Evolutionary conservation across 1,140 invertebrate species (phyloP), one percentile per base, ranked within the genome.

Genomic region (Drosophila willistoni): DNA sequence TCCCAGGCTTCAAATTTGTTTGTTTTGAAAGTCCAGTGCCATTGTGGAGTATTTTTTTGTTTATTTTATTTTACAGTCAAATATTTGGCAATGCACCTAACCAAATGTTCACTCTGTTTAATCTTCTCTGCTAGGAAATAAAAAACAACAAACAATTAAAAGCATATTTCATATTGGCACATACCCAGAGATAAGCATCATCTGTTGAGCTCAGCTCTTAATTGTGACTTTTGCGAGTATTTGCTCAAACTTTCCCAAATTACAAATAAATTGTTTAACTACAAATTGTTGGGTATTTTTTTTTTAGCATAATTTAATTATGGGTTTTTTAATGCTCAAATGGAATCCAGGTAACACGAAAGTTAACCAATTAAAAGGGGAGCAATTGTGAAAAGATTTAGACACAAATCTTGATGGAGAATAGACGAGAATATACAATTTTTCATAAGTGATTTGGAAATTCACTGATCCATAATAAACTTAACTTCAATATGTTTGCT

Each of bases 21-120:
- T 34, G 17, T 82, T 86, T 87, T 87, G 76, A 82, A 82, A 86
- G 79, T 79, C 25, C 41, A n/a, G n/a, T 60, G 22, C 64, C 62
- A 85, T 85, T 85, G 71, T 81, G 64, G 12, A 68, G 75, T 64
- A n/a, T 67, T 77, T 67, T 77, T 59, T 55, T 36, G 14, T 22
- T 34, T 64, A 71, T 66, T 70, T 71, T 78, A 59, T 68, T 79
- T 73, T 69, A 59, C 65, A 65, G 64, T 65, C 9, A 22, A 51
- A 56, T 64, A 69, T 77, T 74, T 81, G 67, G 68, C 55, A 75
- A 75, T 72, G 44, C 44, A 51, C 44, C 44, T 47, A 62, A 44
- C 34, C 64, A 65, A 17, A 56, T 64, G 47, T 60, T 39, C 13
- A 34, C 34, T 54, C 39, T 81, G 42, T 33, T 72, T 73, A 41